Conservation (phyloP, 2,888 invertebrate genomes). For the Trichacis sp. region DNA sequence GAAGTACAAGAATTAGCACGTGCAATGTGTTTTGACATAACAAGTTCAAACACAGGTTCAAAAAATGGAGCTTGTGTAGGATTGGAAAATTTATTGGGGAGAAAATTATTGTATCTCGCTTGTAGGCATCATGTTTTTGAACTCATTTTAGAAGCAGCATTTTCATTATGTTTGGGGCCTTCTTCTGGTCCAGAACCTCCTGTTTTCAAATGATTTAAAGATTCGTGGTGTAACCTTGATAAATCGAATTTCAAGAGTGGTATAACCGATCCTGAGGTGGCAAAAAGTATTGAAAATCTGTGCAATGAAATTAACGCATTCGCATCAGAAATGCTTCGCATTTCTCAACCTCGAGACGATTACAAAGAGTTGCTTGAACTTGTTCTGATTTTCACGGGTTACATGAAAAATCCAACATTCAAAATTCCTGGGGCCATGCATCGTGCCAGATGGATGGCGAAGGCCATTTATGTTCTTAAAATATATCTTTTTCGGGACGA, state of each 20-base stretch:
- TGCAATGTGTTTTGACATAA: constrained; percentile 51
- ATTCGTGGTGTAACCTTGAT: too few relatives aligned
- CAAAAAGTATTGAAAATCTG: too few relatives aligned
- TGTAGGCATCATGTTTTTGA: constrained; percentile 52
- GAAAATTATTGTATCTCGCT: constrained; percentile 47
- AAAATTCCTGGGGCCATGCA: constrained; percentile 4
- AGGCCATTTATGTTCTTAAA: constrained; percentile 2
- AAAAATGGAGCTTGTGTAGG: constrained; percentile 26
- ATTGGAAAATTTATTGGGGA: constrained; percentile 44
- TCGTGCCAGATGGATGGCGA: background rate
- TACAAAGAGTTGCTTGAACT: constrained; percentile 13
- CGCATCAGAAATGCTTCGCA: background rate
- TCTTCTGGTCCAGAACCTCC: constrained; percentile 11
- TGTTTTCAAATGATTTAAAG: background rate
- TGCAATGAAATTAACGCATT: background rate
- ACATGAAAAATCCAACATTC: background rate
- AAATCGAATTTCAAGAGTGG: too few relatives aligned
- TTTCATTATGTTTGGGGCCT: constrained; percentile 7
- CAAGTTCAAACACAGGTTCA: constrained; percentile 46
- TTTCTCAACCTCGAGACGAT: constrained; percentile 2
- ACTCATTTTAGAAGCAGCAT: constrained; percentile 22
- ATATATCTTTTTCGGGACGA: background rate
- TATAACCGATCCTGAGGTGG: too few relatives aligned
- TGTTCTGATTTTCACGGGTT: too few relatives aligned
- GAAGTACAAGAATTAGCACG: too few relatives aligned